phyloP scores from a whole-genome alignment of 1,140 invertebrate genomes.

The Pachyrhynchus sulphureomaculatus region DNA sequence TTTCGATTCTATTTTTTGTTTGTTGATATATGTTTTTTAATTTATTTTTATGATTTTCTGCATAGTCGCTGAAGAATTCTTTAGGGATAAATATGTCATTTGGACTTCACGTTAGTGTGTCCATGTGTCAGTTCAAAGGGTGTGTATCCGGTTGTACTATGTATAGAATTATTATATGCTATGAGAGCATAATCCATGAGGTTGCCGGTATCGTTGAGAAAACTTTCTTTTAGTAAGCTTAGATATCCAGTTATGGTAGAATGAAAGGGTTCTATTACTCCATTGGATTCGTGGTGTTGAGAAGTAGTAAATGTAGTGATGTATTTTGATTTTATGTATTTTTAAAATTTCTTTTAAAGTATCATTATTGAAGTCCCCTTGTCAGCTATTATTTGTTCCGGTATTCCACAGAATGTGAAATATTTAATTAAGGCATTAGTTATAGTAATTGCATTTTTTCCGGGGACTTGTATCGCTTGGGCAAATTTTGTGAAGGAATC shows the following conservation, averaged over 20 bases:
- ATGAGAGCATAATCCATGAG: constrained; percentile 26
- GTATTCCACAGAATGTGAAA: constrained; percentile 26
- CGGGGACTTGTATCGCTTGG: constrained; percentile 14
- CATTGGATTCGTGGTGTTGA: too few species aligned
- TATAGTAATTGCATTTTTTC: constrained; percentile 14
- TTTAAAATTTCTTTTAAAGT: constrained; percentile 35
- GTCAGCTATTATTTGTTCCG: constrained; percentile 30
- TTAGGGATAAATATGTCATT: too few species aligned
- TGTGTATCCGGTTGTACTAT: constrained; percentile 14
- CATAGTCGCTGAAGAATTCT: too few species aligned
- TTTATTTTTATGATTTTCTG: too few species aligned
- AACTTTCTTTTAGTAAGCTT: too few species aligned
- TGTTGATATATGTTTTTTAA: too few species aligned
- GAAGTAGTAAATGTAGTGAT: constrained; percentile 43
- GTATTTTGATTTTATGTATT: constrained; percentile 40
- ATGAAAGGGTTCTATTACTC: too few species aligned
- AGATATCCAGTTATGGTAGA: too few species aligned
- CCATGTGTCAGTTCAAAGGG: constrained; percentile 21
- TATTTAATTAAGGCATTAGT: constrained; percentile 29
- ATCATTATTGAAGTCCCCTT: constrained; percentile 34
- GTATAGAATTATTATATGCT: constrained; percentile 16
- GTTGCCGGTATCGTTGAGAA: too few species aligned
- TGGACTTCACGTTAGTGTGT: constrained; percentile 8
- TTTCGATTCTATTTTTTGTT: too few species aligned
- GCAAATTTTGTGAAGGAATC: constrained; percentile 27